Conservation (phyloP, 1,140 invertebrate genomes). For the Drosophila repleta region DNA sequence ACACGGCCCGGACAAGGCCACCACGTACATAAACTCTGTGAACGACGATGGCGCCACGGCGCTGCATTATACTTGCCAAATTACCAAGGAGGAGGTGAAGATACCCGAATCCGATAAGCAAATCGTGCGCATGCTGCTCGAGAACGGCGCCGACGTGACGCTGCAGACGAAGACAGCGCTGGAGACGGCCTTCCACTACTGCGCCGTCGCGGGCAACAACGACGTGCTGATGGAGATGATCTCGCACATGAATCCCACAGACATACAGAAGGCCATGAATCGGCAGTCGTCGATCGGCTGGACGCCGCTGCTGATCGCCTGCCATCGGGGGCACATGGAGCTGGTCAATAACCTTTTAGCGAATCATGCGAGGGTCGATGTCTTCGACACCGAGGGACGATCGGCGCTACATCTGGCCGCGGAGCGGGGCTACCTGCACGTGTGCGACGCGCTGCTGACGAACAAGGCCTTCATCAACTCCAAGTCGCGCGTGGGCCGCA, state of each 20-base stretch:
- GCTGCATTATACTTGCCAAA: slow-evolving; percentile 94
- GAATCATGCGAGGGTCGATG: slow-evolving; percentile 98
- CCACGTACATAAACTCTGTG: slow-evolving; percentile 90
- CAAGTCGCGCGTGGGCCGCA: slow-evolving; percentile 93
- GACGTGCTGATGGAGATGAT: slow-evolving; percentile 97
- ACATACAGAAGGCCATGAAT: slow-evolving; percentile 96
- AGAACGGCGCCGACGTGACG: slow-evolving; percentile 95
- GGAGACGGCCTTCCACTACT: slow-evolving; percentile 98
- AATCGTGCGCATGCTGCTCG: slow-evolving; percentile 93
- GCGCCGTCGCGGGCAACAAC: slow-evolving; percentile 97
- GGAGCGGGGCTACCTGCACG: slow-evolving; percentile 95
- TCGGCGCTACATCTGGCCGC: slow-evolving; percentile 98
- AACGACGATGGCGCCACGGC: slow-evolving; percentile 97
- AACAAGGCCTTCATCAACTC: slow-evolving; percentile 99
- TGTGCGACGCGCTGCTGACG: slow-evolving; percentile 96
- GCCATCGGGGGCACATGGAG: slow-evolving; percentile 91
- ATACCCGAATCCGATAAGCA: slow-evolving; percentile 93
- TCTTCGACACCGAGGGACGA: slow-evolving; percentile 98
- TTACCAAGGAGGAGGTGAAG: slow-evolving; percentile 90
- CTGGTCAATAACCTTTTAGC: slow-evolving; percentile 93
- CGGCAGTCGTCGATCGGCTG: slow-evolving; percentile 95
- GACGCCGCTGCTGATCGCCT: slow-evolving; percentile 97
- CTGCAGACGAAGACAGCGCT: slow-evolving; percentile 92
- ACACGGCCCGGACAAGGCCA: slow-evolving; percentile 89
- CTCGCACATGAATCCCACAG: slow-evolving; percentile 92